Conservation (phyloP, 2,888 invertebrate genomes). For the Pegoplata infirma region DNA sequence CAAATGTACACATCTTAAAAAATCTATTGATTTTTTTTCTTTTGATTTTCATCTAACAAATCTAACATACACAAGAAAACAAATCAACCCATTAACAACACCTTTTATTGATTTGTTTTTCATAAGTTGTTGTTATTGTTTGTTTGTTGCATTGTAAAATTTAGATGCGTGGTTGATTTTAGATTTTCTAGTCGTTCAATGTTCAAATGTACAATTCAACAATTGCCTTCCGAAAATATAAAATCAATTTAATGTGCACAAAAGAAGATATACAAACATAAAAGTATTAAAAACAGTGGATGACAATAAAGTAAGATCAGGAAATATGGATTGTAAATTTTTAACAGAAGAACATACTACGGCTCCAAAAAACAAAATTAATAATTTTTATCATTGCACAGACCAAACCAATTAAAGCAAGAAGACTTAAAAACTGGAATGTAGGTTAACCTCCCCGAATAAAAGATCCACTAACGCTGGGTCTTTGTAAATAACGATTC, state of each 20-base stretch:
- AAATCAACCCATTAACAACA: conserved; percentile 50
- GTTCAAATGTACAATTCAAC: background rate
- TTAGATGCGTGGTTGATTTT: conserved; percentile 25
- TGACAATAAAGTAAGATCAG: background rate
- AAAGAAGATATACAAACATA: background rate
- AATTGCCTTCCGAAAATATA: conserved; percentile 18
- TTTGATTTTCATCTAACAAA: background rate
- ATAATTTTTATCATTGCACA: too few relatives aligned
- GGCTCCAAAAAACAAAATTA: too few relatives aligned
- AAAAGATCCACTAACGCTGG: too few relatives aligned
- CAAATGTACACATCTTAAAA: conserved; percentile 46
- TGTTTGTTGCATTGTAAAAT: background rate
- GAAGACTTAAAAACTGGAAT: too few relatives aligned
- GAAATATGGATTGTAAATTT: too few relatives aligned
- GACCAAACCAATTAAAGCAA: too few relatives aligned
- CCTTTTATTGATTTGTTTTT: conserved; percentile 55
- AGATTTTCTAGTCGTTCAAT: background rate
- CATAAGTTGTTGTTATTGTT: conserved; percentile 1
- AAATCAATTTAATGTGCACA: background rate
- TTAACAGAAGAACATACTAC: too few relatives aligned
- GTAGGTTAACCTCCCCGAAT: too few relatives aligned
- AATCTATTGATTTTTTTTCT: conserved; percentile 33
- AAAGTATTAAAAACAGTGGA: background rate
- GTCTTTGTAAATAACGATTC: too few relatives aligned
- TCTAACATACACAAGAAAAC: background rate